Evolutionary conservation across 1,140 invertebrate species (phyloP).

Genomic region (Caerostris extrusa): DNA sequence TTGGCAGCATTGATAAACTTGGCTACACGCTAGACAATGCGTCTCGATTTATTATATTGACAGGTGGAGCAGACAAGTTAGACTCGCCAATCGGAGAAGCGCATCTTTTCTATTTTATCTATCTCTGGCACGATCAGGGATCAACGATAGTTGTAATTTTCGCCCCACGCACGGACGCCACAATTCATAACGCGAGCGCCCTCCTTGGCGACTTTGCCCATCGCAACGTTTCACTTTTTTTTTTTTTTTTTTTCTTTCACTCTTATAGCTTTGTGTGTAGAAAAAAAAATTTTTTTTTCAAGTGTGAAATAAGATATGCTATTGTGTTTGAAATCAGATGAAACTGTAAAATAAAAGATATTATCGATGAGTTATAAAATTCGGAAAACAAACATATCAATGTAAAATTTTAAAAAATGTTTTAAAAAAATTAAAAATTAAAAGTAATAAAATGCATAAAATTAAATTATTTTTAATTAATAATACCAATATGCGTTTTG

Average conservation of each 20-base stretch:
- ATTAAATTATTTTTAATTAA: too few species aligned
- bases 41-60: constrained; percentile 77
- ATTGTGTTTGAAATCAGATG: too few species aligned
- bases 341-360: too few species aligned
- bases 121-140: constrained; percentile 76
- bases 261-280: too few species aligned
- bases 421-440: too few species aligned
- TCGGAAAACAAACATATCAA: too few species aligned
- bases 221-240: neutral
- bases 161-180: neutral
- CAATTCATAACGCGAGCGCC: neutral
- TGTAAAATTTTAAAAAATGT: too few species aligned
- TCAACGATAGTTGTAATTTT: constrained; percentile 77
- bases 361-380: too few species aligned
- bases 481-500: too few species aligned
- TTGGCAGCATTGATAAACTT: constrained; percentile 77
- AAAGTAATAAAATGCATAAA: too few species aligned
- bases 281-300: too few species aligned
- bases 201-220: constrained; percentile 40
- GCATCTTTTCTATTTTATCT: constrained; percentile 77
- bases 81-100: constrained; percentile 74
- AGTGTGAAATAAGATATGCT: too few species aligned
- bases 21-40: constrained; percentile 75
- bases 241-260: neutral
- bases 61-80: constrained; percentile 75